Evolutionary conservation across 2,888 invertebrate genomes (phyloP).

Genomic region (Barypeithes pellucidus): DNA sequence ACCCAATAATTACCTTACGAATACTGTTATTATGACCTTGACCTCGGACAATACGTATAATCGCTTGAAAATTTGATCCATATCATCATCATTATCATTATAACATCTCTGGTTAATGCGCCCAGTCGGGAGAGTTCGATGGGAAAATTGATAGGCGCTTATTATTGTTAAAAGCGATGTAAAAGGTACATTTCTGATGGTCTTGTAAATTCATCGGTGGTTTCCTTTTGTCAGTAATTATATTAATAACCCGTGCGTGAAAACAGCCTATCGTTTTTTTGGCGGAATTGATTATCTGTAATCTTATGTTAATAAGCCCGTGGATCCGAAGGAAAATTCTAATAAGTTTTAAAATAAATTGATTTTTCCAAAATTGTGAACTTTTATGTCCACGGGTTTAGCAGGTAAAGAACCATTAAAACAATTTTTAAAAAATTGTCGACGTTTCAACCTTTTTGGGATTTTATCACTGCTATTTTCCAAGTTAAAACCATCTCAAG

Average conservation of each 20-base stretch:
- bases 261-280: slow-evolving; percentile 16
- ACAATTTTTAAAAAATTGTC: no score
- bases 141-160: slow-evolving; percentile 47
- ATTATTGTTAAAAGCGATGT: slow-evolving; percentile 18
- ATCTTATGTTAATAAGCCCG: no score
- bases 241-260: slow-evolving; percentile 19
- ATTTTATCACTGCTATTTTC: no score
- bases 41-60: slow-evolving; percentile 41
- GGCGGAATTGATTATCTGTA: not conserved
- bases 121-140: slow-evolving; percentile 40
- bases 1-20: slow-evolving; percentile 37
- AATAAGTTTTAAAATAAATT: no score
- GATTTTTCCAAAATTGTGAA: no score
- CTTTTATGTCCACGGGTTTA: no score
- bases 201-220: not conserved
- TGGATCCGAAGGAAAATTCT: no score
- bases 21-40: slow-evolving; percentile 43
- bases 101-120: slow-evolving; percentile 37
- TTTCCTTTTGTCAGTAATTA: slow-evolving; percentile 20
- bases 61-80: slow-evolving; percentile 45
- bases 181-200: no score
- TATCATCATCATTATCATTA: slow-evolving; percentile 45
- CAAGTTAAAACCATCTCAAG: no score
- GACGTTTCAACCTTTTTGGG: no score
- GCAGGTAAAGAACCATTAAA: no score